Conservation (phyloP, 2,888 invertebrate species). For the Leptopterna dolabrata region DNA sequence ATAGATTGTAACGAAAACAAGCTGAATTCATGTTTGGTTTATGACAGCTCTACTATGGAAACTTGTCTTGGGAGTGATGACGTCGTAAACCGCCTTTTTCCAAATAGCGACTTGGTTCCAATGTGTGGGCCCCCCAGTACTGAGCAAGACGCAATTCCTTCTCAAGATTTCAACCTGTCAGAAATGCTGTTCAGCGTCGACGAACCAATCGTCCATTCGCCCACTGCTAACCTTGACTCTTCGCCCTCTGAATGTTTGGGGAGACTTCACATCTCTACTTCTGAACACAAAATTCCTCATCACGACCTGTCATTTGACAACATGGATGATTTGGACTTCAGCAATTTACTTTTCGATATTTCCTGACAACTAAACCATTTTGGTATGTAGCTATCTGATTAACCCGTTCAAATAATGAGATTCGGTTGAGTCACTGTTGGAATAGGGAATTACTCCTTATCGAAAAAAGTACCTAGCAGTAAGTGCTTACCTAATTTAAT, state of each 20-base stretch:
- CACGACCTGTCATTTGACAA: slow-evolving; percentile 1
- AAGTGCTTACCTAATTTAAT: too few relatives aligned
- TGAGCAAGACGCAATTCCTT: background rate
- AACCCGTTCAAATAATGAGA: too few relatives aligned
- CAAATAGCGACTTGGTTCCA: background rate
- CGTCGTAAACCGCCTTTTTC: background rate
- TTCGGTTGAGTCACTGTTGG: too few relatives aligned
- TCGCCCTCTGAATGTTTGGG: slow-evolving; percentile 55
- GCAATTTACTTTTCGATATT: slow-evolving; percentile 32
- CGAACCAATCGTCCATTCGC: background rate
- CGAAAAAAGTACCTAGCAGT: too few relatives aligned
- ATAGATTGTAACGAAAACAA: background rate
- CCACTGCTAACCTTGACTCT: background rate
- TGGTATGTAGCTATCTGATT: too few relatives aligned
- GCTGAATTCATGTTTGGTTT: background rate
- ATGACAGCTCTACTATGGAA: background rate
- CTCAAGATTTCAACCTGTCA: background rate
- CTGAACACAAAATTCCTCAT: background rate
- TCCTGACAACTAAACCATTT: background rate
- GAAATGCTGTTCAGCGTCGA: background rate
- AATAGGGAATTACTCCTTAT: too few relatives aligned
- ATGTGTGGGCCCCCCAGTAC: background rate
- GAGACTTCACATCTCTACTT: slow-evolving; percentile 41
- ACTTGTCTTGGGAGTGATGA: background rate
- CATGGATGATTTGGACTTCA: slow-evolving; percentile 38